Base-by-base conservation (phyloP, 1,140 invertebrate genomes). In the Agrilus planipennis region DNA sequence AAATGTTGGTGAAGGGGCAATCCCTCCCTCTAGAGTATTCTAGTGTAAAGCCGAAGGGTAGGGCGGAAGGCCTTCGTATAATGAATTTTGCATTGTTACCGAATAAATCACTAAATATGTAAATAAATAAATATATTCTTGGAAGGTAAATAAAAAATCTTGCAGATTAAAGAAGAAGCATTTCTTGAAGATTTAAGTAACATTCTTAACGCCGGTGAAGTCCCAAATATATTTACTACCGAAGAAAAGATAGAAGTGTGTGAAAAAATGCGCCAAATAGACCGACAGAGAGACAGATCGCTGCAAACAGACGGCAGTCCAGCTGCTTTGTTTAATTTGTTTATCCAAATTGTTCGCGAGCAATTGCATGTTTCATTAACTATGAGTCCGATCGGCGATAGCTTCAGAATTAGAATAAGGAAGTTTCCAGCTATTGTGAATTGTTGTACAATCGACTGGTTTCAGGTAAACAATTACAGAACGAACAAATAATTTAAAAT, bases 381-480 rank as follows among this genome's bases (percentile, higher is more conserved):
- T 1, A 93, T 96, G 87, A 92, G 86, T 39, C 89, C 92, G 1
- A 90, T 90, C 53, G 90, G 90, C 4, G 79, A 81, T 42, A 71
- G 72, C 10, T 84, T 96, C 61, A 71, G 90, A 42, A 88, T 81
- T 55, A 72, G 89, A 31, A 79, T 96, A 10, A 69, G 89, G 41
- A 95, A 90, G 61, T 98, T 95, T 62, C 92, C 91, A 1, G 84
- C 89, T 1, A 72, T 97, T 19, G 87, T 96, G 16, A 96, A 94
- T 61, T 95, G 91, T 58, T 96, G 92, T 57, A 95, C 91, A 0
- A 94, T 96, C 45, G 89, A 96, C 67, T 96, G 91, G 92, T 90
- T 96, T 63, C 89, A 95, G 70, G 88, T 88, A n/a, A n/a, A n/a
- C n/a, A n/a, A n/a, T n/a, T n/a, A n/a, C n/a, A n/a, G n/a, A n/a